Percentiles rank a stretch among this genome's conserved stretches.
These are phyloP conservation scores for Alloplasta piceator DNA, from an alignment of 2,888 invertebrate genomes.

Conservation along the genomic window DNA sequence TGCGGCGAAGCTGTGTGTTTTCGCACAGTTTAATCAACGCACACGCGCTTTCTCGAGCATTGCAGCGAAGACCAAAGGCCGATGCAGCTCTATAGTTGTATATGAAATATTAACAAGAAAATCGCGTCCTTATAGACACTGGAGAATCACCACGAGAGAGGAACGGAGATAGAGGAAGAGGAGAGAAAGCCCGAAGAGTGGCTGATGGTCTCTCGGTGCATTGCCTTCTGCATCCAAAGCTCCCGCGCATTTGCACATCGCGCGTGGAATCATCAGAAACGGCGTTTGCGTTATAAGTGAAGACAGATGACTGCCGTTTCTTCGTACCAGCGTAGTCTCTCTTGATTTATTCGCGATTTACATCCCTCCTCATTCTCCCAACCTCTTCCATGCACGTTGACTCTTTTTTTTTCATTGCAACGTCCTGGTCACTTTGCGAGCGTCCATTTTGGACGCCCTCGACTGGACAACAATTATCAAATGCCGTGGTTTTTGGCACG, in stretches of 20 bases:
- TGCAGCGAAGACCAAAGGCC: background rate
- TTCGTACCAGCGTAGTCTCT: slow-evolving; percentile 48
- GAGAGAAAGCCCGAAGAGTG: too few relatives aligned
- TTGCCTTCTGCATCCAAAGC: slow-evolving; percentile 31
- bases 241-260: slow-evolving; percentile 17
- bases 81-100: background rate
- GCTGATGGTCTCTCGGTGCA: background rate
- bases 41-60: background rate
- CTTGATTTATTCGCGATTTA: slow-evolving; percentile 63
- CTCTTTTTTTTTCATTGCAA: slow-evolving; percentile 40
- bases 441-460: slow-evolving; percentile 32
- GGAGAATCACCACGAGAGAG: background rate
- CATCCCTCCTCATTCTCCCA: slow-evolving; percentile 43
- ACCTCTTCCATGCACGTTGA: slow-evolving; percentile 54
- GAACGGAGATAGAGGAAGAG: background rate
- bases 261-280: slow-evolving; percentile 9
- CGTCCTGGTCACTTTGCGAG: slow-evolving; percentile 14
- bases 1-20: slow-evolving; percentile 12
- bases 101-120: slow-evolving; percentile 12
- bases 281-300: slow-evolving; percentile 61
- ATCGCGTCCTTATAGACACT: background rate
- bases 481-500: slow-evolving; percentile 8
- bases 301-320: slow-evolving; percentile 75
- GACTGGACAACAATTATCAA: slow-evolving; percentile 58
- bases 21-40: slow-evolving; percentile 9